These are phyloP conservation scores for Melitaea cinxia DNA, from an alignment of 1,140 invertebrate genomes.

Conservation along the genomic window DNA sequence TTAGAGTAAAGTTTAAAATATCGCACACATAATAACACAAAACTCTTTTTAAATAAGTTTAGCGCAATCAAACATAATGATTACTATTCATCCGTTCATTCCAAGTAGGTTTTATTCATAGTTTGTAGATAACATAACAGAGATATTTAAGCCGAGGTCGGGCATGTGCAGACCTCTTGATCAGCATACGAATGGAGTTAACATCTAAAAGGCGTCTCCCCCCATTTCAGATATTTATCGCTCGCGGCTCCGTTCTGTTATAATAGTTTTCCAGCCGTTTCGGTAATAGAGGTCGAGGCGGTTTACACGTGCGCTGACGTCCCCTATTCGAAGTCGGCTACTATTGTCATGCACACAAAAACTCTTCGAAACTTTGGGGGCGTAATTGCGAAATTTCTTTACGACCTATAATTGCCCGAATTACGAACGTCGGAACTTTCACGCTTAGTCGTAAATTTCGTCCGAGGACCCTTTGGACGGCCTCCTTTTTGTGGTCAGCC, in stretches of 20 bases:
- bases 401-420: constrained; percentile 58
- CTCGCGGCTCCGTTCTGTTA: not conserved
- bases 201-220: not conserved
- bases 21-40: not conserved
- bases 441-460: constrained; percentile 60
- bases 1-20: too few relatives aligned
- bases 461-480: constrained; percentile 40
- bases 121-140: constrained; percentile 10
- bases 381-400: constrained; percentile 64
- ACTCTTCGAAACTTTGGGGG: constrained; percentile 7
- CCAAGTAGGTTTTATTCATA: constrained; percentile 1
- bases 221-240: constrained; percentile 9
- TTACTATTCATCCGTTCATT: not conserved
- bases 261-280: constrained; percentile 1
- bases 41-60: not conserved
- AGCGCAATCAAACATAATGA: not conserved
- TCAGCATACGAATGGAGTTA: constrained; percentile 19
- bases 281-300: not conserved
- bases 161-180: constrained; percentile 23
- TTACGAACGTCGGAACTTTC: constrained; percentile 55
- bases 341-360: constrained; percentile 40
- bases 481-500: constrained; percentile 51
- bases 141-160: constrained; percentile 18
- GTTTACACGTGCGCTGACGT: not conserved
- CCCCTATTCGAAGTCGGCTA: constrained; percentile 8